Conservation (phyloP, 1,140 invertebrate genomes). For the Nasonia longicornis region DNA sequence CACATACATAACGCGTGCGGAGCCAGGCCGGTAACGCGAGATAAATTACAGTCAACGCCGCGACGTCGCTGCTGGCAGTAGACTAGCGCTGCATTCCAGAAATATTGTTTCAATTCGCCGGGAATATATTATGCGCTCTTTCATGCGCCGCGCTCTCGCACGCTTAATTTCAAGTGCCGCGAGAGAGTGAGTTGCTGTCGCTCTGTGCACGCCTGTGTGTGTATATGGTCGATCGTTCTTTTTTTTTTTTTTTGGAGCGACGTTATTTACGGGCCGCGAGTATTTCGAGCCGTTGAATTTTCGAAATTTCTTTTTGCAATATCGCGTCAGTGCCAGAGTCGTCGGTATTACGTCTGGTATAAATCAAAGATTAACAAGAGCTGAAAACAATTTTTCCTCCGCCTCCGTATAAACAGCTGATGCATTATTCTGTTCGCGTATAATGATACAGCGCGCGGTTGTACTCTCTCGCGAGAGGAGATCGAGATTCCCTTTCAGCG, state of each 20-base stretch:
- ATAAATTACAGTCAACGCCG: slow-evolving; percentile 40
- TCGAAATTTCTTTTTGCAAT: too few relatives aligned
- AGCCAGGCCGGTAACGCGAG: slow-evolving; percentile 13
- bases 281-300: too few relatives aligned
- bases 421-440: background rate
- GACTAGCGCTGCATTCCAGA: slow-evolving; percentile 36
- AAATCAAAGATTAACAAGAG: too few relatives aligned
- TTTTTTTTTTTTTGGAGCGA: too few relatives aligned
- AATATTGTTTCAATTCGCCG: slow-evolving; percentile 46
- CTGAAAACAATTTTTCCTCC: background rate
- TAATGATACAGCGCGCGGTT: background rate
- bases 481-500: background rate
- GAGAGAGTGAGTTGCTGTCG: background rate
- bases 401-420: background rate
- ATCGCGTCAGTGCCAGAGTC: too few relatives aligned
- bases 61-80: background rate
- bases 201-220: background rate
- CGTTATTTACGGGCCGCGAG: too few relatives aligned
- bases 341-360: too few relatives aligned
- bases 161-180: slow-evolving; percentile 41
- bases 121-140: slow-evolving; percentile 42
- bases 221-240: background rate
- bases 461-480: background rate
- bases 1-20: background rate
- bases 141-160: slow-evolving; percentile 27